phyloP scores from a whole-genome alignment of 2,797 vertebrate genomes.

The Poeciliopsis presidionis region DNA sequence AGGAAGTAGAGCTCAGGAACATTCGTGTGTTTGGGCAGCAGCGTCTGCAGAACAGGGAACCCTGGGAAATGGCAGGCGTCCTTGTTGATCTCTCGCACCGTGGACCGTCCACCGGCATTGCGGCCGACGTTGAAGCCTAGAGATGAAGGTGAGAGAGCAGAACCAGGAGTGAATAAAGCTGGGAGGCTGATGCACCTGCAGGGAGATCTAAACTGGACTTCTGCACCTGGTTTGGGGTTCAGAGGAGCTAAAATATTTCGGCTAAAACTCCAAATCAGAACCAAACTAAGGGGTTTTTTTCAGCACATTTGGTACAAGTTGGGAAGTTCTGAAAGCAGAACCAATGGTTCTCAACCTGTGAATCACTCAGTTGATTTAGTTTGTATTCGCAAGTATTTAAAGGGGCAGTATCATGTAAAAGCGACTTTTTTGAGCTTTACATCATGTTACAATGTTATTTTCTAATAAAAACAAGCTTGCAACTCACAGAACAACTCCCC shows the following conservation, averaged over 20 bases:
- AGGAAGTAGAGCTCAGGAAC: constrained; percentile 98
- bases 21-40: constrained; percentile 97
- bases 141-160: constrained; percentile 33
- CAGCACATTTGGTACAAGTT: constrained; percentile 21
- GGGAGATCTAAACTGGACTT: constrained; percentile 3
- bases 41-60: constrained; percentile 92
- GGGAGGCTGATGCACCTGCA: constrained; percentile 13
- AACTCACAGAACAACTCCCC: too few relatives aligned
- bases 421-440: too few relatives aligned
- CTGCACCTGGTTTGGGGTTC: constrained; percentile 14
- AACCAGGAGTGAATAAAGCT: not conserved
- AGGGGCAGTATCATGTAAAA: too few relatives aligned
- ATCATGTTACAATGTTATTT: too few relatives aligned
- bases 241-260: constrained; percentile 9
- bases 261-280: constrained; percentile 7
- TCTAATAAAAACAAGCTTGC: too few relatives aligned
- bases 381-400: not conserved
- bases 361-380: not conserved
- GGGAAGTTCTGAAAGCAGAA: constrained; percentile 25
- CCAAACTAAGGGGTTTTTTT: constrained; percentile 21
- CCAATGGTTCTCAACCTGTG: constrained; percentile 52
- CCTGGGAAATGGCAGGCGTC: constrained; percentile 98
- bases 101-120: constrained; percentile 91
- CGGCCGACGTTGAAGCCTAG: constrained; percentile 97
- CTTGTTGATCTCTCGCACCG: constrained; percentile 94